A percentile compares a stretch with the other conserved stretches of the same genome.
phyloP scores from a whole-genome alignment of 1,140 invertebrate species.

The Drosophila pseudoananassae region DNA sequence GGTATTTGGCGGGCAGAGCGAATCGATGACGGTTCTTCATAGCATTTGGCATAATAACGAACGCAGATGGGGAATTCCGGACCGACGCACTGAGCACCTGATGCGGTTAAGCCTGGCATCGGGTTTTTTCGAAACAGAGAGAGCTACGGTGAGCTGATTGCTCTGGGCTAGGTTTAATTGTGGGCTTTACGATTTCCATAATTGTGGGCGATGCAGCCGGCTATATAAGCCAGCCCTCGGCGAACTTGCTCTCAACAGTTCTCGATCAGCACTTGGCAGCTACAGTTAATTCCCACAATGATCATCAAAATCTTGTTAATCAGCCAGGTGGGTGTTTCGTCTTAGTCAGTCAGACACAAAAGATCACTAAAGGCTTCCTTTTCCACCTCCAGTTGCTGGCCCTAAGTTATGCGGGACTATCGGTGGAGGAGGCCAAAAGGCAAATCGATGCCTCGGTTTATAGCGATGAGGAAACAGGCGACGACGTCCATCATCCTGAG shows the following conservation, averaged over 20 bases:
- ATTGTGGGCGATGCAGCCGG: constrained; percentile 35
- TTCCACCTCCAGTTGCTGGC: constrained; percentile 36
- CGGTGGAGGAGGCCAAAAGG: constrained; percentile 24
- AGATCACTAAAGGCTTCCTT: not conserved
- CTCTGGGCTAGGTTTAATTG: constrained; percentile 23
- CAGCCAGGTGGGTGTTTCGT: constrained; percentile 41
- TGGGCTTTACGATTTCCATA: constrained; percentile 51
- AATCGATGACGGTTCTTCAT: constrained; percentile 26
- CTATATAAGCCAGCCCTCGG: constrained; percentile 53
- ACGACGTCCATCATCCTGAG: constrained; percentile 24
- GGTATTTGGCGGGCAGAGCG: constrained; percentile 29
- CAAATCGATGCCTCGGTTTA: constrained; percentile 26
- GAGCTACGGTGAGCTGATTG: constrained; percentile 6
- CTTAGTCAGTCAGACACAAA: not conserved
- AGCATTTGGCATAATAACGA: constrained; percentile 5
- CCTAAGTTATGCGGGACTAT: constrained; percentile 21
- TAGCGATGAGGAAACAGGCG: constrained; percentile 39
- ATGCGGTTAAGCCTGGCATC: constrained; percentile 16
- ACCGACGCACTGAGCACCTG: constrained; percentile 41
- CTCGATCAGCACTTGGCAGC: constrained; percentile 3
- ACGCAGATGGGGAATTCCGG: constrained; percentile 38
- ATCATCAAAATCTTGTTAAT: constrained; percentile 54
- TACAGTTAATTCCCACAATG: constrained; percentile 36
- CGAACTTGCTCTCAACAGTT: constrained; percentile 36
- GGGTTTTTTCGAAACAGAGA: constrained; percentile 34